Evolutionary conservation across 2,888 invertebrate species (phyloP), one percentile per base, ranked within the genome.

Genomic region (Agapetus fuscipes): DNA sequence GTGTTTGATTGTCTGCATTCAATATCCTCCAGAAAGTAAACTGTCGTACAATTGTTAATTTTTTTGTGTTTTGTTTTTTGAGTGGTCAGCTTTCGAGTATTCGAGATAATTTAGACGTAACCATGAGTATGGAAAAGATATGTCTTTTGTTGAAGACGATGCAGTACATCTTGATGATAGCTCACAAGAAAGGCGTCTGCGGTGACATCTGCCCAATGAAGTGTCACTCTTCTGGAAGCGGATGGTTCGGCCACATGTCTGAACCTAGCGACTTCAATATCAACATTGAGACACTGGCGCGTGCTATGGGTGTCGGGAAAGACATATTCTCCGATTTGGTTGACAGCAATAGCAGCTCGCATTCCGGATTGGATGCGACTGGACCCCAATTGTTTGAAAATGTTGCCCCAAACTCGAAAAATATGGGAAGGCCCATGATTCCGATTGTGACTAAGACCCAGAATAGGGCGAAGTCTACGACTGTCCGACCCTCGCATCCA

Each of bases 61-160:
- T n/a, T n/a, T n/a, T n/a, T n/a, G n/a, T n/a, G n/a, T n/a, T n/a
- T n/a, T n/a, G n/a, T n/a, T n/a, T n/a, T n/a, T n/a, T n/a, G n/a
- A n/a, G n/a, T n/a, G n/a, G n/a, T n/a, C n/a, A n/a, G n/a, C n/a
- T n/a, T n/a, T n/a, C n/a, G n/a, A n/a, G n/a, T n/a, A n/a, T n/a
- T n/a, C n/a, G n/a, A n/a, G n/a, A n/a, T n/a, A n/a, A n/a, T n/a
- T n/a, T n/a, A n/a, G n/a, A n/a, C n/a, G n/a, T n/a, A n/a, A 20
- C 20, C 5, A 48, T 48, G 48, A 38, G 45, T 2, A 9, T 48
- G 15, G 48, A 45, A 15, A 48, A 40, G 13, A 35, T 48, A 12
- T 48, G 48, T 15, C 28, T 38, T 25, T n/a, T 48, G 10, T 16
- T 48, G 28, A 48, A 48, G 25, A 45, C 45, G 30, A 45, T 48